Conservation (phyloP, 1,140 invertebrate species). For the Lordiphosa clarofinis region DNA sequence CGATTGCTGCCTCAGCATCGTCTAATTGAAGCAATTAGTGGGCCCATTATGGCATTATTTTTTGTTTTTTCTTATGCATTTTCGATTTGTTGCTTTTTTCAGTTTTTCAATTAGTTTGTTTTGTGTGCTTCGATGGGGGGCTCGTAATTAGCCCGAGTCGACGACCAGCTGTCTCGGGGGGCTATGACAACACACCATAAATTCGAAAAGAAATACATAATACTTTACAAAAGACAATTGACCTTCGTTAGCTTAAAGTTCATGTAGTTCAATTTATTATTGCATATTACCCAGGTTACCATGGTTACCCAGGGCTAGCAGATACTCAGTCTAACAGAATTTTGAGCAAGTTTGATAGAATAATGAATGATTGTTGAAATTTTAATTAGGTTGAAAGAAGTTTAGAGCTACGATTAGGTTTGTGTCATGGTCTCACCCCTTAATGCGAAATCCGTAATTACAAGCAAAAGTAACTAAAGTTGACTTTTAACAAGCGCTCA, state of each 20-base stretch:
- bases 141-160: constrained; percentile 48
- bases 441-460: no score
- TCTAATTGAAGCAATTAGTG: constrained; percentile 72
- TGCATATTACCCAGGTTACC: constrained; percentile 41
- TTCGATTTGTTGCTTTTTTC: constrained; percentile 29
- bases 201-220: constrained; percentile 18
- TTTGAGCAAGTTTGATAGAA: constrained; percentile 1
- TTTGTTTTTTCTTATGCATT: constrained; percentile 37
- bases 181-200: constrained; percentile 54
- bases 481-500: no score
- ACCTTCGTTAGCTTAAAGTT: constrained; percentile 68
- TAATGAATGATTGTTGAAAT: background rate
- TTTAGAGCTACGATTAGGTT: no score
- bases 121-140: constrained; percentile 14
- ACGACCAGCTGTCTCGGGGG: constrained; percentile 30
- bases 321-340: constrained; percentile 19
- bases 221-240: constrained; percentile 49
- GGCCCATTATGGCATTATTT: constrained; percentile 53
- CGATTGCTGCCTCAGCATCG: constrained; percentile 9
- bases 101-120: constrained; percentile 47
- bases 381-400: background rate
- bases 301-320: constrained; percentile 29
- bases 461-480: no score
- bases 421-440: no score
- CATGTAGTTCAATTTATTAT: constrained; percentile 49